Base-by-base conservation (phyloP, 2,888 invertebrate genomes). In the Caenorhabditis doughertyi region DNA sequence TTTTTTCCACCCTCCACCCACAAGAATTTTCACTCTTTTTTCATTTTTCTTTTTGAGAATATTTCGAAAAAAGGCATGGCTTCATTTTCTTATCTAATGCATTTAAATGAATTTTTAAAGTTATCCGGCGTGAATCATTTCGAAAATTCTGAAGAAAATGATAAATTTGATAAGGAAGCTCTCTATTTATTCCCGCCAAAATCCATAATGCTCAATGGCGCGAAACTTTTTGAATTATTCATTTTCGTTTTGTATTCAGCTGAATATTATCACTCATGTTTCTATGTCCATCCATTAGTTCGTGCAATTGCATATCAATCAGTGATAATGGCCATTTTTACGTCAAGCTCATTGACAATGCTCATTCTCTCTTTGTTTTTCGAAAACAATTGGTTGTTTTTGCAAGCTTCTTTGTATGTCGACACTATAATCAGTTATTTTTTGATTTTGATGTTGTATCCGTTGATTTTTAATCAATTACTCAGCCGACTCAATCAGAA, bases 281-380 rank as follows among this genome's bases (percentile, higher is more conserved):
- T 8, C n/a, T 5, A 55, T 9, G n/a, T 25, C n/a, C 55, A 55
- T 29, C 32, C 27, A 1, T 4, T 55, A 18, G 11, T 29, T n/a
- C 29, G 55, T 8, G 18, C 21, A 23, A 13, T 55, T 32, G 55
- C 55, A 3, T 55, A 55, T 55, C 55, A 55, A 25, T 55, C n/a
- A 5, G 8, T 55, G 5, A 8, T 55, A 7, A 29, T 32, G 27
- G 8, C n/a, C 1, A 29, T 4, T 4, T 29, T 55, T 13, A 55
- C 55, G 4, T 8, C 29, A 0, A 55, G n/a, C 3, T 55, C 55
- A 27, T 32, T 55, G 55, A 23, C 32, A 7, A 32, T 32, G n/a
- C n/a, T 29, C n/a, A 29, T 55, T 3, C 2, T 55, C 3, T 29
- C 55, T 27, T 55, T 13, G 29, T 7, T 29, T 16, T 16, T 55